phyloP scores from a whole-genome alignment of 2,797 vertebrate genomes.

The Esox masquinongy region DNA sequence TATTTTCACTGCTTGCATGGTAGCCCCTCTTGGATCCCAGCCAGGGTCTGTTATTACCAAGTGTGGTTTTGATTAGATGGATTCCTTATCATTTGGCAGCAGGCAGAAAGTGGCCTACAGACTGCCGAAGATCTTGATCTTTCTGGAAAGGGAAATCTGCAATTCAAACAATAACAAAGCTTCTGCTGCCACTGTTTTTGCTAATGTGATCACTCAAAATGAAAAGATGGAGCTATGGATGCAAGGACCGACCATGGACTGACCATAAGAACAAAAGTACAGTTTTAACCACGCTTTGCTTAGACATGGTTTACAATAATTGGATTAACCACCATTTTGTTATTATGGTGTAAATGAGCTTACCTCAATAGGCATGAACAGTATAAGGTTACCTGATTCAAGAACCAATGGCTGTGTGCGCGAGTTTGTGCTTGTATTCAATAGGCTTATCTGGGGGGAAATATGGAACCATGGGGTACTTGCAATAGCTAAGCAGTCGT shows the following conservation, averaged over 20 bases:
- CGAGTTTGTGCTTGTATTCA: not conserved
- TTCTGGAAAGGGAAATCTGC: not conserved
- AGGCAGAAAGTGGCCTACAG: slow-evolving; percentile 58
- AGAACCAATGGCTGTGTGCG: not conserved
- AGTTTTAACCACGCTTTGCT: not conserved
- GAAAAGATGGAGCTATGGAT: not conserved
- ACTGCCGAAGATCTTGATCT: slow-evolving; percentile 43
- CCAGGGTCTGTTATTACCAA: slow-evolving; percentile 53
- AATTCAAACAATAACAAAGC: not conserved
- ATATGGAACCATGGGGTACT: not conserved
- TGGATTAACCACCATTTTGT: not conserved
- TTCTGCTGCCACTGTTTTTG: not conserved
- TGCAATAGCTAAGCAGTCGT: not conserved
- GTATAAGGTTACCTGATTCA: not conserved
- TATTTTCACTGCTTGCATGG: slow-evolving; percentile 40
- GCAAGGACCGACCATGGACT: not conserved
- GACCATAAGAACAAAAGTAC: not conserved
- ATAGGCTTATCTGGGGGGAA: not conserved
- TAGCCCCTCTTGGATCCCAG: slow-evolving; percentile 38
- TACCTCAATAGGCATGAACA: not conserved
- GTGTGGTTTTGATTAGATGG: slow-evolving; percentile 48
- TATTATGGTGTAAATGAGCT: not conserved
- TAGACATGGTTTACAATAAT: not conserved
- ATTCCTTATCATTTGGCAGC: slow-evolving; percentile 67
- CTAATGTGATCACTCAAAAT: not conserved